These are phyloP conservation scores for Melieria omissa DNA, from an alignment of 2,888 invertebrate species.

Conservation along the genomic window DNA sequence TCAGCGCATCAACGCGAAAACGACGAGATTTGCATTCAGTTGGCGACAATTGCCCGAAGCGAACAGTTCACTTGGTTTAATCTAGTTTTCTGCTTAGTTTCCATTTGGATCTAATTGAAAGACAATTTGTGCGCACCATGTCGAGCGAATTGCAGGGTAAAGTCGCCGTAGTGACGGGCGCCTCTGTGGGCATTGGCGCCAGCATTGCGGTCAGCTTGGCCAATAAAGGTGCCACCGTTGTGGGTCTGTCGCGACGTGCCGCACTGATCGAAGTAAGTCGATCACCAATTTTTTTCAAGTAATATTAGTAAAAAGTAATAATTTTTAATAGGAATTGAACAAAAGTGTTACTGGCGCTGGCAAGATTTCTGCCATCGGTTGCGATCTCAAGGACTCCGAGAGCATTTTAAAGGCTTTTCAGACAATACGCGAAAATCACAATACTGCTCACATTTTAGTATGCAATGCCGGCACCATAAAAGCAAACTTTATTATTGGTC, in stretches of 20 bases:
- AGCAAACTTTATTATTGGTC: constrained; percentile 59
- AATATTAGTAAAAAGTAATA: not conserved
- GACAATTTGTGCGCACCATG: too few species aligned
- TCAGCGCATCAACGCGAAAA: too few species aligned
- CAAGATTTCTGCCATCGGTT: constrained; percentile 60
- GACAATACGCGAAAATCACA: constrained; percentile 59
- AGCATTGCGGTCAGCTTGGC: constrained; percentile 63
- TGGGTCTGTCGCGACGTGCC: constrained; percentile 69
- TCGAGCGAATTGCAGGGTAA: too few species aligned
- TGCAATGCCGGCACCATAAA: constrained; percentile 66
- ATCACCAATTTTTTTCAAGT: not conserved
- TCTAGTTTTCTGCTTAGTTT: too few species aligned
- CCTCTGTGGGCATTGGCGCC: constrained; percentile 68
- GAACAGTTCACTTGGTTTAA: too few species aligned
- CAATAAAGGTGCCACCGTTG: constrained; percentile 68
- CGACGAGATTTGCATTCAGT: too few species aligned
- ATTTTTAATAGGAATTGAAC: constrained; percentile 54
- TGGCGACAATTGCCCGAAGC: too few species aligned
- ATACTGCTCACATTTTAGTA: constrained; percentile 62
- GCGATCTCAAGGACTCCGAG: constrained; percentile 62
- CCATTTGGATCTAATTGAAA: too few species aligned
- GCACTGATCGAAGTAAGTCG: constrained; percentile 66
- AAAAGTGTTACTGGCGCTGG: constrained; percentile 58
- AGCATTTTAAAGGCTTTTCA: constrained; percentile 58
- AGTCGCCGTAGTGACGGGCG: constrained; percentile 66